A percentile compares a stretch with the other conserved stretches of the same genome.
Conservation (phyloP, 2,113 vertebrate species). For the Ptyas mucosa region DNA sequence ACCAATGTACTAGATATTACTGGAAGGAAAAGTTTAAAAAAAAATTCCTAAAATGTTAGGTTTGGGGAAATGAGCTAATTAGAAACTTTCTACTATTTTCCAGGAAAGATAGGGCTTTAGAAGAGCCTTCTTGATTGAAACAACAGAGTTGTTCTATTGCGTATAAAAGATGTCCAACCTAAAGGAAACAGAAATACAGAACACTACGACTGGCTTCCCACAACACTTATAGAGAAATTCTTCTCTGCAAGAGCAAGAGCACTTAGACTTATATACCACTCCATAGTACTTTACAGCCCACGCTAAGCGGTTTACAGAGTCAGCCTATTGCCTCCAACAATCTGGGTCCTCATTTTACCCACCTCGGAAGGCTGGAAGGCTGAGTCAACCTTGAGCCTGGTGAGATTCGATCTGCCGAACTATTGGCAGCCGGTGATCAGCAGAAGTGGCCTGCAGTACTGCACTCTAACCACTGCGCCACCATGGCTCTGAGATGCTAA, state of each 20-base stretch:
- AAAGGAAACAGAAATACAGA: background rate
- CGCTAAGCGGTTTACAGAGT: too few relatives aligned
- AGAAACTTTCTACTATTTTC: background rate
- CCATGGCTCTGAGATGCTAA: background rate
- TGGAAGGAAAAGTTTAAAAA: background rate
- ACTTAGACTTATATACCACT: too few relatives aligned
- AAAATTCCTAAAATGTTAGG: background rate
- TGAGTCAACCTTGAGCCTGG: too few relatives aligned
- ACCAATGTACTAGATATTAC: background rate
- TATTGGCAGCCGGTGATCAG: too few relatives aligned
- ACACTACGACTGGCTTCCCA: background rate
- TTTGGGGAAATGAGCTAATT: background rate
- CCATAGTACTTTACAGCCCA: too few relatives aligned
- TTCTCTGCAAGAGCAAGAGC: background rate
- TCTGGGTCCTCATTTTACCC: too few relatives aligned
- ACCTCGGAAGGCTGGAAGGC: too few relatives aligned
- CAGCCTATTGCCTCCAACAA: too few relatives aligned
- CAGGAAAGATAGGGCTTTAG: background rate
- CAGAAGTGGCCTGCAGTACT: too few relatives aligned
- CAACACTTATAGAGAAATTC: background rate
- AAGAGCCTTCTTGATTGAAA: background rate
- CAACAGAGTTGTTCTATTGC: background rate
- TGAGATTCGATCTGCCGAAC: too few relatives aligned
- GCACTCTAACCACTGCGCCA: too few relatives aligned
- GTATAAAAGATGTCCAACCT: background rate